Evolutionary conservation across 2,797 vertebrate genomes (phyloP).

Genomic region (Tapirus indicus): DNA sequence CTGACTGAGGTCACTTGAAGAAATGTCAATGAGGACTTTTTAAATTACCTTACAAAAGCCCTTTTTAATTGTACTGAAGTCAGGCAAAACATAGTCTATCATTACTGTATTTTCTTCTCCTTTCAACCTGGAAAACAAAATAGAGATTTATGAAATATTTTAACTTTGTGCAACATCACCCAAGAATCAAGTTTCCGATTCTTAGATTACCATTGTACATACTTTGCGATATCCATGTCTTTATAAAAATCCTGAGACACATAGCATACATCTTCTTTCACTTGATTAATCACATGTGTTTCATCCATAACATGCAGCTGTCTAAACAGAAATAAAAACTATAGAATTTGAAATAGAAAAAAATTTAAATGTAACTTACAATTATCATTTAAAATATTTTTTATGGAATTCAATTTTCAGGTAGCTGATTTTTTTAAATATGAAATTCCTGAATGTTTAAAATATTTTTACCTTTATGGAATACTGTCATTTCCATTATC

Average conservation of each 20-base stretch:
- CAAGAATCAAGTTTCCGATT: background rate
- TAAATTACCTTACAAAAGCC: conserved; percentile 97
- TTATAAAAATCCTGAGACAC: conserved; percentile 98
- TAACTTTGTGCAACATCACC: background rate
- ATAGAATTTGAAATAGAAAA: conserved; percentile 50
- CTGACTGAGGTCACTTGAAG: background rate
- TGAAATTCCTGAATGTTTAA: conserved; percentile 21
- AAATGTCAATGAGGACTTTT: background rate
- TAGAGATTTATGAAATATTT: conserved; percentile 64
- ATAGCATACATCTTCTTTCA: conserved; percentile 99
- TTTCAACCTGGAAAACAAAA: conserved; percentile 92
- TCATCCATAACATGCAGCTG: conserved; percentile 99
- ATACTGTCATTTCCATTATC: background rate
- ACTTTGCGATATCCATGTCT: conserved; percentile 98
- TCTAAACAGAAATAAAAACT: conserved; percentile 85
- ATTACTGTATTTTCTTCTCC: conserved; percentile 96
- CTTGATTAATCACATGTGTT: conserved; percentile 98
- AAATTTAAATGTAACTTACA: background rate
- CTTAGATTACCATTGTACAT: conserved; percentile 79
- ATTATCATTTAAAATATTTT: conserved; percentile 1
- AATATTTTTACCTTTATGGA: conserved; percentile 43
- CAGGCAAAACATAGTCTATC: conserved; percentile 98
- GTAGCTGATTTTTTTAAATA: background rate
- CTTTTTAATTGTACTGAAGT: conserved; percentile 99
- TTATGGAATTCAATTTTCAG: conserved; percentile 43